Conservation (phyloP, 2,888 invertebrate species). For the Syrista parreyssii region DNA sequence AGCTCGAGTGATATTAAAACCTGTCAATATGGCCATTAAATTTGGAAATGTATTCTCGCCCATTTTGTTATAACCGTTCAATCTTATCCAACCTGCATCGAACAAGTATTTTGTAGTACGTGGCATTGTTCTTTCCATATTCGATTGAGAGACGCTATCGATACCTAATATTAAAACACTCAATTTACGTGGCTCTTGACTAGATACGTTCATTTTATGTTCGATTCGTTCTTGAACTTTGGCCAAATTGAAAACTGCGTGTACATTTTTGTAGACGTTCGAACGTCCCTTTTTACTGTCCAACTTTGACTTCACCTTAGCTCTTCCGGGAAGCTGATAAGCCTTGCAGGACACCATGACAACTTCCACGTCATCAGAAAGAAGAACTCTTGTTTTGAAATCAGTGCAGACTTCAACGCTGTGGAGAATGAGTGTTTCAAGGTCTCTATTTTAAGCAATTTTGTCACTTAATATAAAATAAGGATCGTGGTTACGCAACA, state of each 20-base stretch:
- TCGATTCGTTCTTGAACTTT: conserved; percentile 67
- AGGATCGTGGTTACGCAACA: background rate
- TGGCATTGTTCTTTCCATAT: conserved; percentile 81
- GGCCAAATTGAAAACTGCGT: conserved; percentile 69
- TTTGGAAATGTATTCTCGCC: conserved; percentile 94
- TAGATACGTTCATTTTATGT: background rate
- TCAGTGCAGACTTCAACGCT: conserved; percentile 66
- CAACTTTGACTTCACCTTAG: conserved; percentile 26
- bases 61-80: conserved; percentile 82
- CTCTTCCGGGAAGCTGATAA: conserved; percentile 1
- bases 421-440: conserved; percentile 31
- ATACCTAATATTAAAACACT: conserved; percentile 85
- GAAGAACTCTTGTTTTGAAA: conserved; percentile 62
- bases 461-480: background rate
- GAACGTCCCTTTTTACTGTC: conserved; percentile 25
- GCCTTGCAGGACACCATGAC: conserved; percentile 69
- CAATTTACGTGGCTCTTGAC: conserved; percentile 54
- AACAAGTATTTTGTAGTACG: conserved; percentile 76
- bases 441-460: background rate
- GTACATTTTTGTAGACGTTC: conserved; percentile 69
- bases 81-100: conserved; percentile 76
- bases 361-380: conserved; percentile 64
- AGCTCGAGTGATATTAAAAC: conserved; percentile 69
- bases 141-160: conserved; percentile 85
- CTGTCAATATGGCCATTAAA: conserved; percentile 84